A percentile compares a stretch with the other conserved stretches of the same genome.
phyloP scores from a whole-genome alignment of 2,888 invertebrate genomes.

The Drosophila mimetica region DNA sequence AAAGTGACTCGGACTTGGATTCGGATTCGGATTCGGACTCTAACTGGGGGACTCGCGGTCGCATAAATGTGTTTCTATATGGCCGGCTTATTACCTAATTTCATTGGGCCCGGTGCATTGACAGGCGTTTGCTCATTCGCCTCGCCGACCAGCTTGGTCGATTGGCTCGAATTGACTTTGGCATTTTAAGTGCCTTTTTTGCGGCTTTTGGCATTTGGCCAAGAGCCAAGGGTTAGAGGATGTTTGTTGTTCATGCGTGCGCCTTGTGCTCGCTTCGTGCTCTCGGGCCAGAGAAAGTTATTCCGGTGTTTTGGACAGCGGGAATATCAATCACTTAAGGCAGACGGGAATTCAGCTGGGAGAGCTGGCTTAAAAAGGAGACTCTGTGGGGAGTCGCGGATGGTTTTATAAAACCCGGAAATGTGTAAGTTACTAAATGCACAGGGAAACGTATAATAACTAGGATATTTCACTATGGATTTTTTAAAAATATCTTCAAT shows the following conservation, averaged over 20 bases:
- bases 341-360: slow-evolving; percentile 11
- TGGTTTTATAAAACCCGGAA: neutral
- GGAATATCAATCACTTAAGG: slow-evolving; percentile 33
- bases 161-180: slow-evolving; percentile 52
- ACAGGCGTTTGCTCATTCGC: slow-evolving; percentile 44
- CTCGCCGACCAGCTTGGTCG: slow-evolving; percentile 17
- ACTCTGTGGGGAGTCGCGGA: slow-evolving; percentile 5
- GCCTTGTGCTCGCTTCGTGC: slow-evolving; percentile 30
- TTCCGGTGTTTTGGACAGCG: slow-evolving; percentile 8
- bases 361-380: slow-evolving; percentile 20
- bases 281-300: slow-evolving; percentile 27
- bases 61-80: slow-evolving; percentile 68
- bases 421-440: too few species aligned
- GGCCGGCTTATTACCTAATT: slow-evolving; percentile 77
- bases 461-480: too few species aligned
- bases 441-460: too few species aligned
- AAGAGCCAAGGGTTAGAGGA: slow-evolving; percentile 67
- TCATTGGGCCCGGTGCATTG: slow-evolving; percentile 60
- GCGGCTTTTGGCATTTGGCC: slow-evolving; percentile 57
- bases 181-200: slow-evolving; percentile 67
- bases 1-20: slow-evolving; percentile 72
- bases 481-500: neutral
- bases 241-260: slow-evolving; percentile 38
- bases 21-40: slow-evolving; percentile 18
- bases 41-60: slow-evolving; percentile 34